phyloP scores from a whole-genome alignment of 2,888 invertebrate genomes.

The Troides oblongomaculatus region DNA sequence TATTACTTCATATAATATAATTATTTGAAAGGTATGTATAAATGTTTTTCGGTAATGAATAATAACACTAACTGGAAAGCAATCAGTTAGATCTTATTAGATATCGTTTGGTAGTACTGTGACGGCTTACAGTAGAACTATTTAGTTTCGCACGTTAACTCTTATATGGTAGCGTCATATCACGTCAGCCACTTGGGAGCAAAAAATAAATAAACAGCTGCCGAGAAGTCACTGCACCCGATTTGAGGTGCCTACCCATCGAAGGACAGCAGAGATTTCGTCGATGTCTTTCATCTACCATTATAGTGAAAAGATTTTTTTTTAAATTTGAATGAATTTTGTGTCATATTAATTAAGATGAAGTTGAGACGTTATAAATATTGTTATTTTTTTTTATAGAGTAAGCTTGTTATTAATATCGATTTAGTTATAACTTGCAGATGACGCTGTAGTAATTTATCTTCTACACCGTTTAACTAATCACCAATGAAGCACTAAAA shows the following conservation, averaged over 20 bases:
- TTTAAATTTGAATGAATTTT: no score
- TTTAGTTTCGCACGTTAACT: slow-evolving; percentile 55
- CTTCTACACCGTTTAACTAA: no score
- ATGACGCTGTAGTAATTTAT: no score
- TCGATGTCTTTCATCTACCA: not conserved
- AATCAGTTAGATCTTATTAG: not conserved
- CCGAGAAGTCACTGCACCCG: slow-evolving; percentile 35
- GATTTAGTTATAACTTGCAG: no score
- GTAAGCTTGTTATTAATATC: no score
- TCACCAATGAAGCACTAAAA: no score
- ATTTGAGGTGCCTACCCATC: slow-evolving; percentile 30
- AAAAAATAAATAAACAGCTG: slow-evolving; percentile 46
- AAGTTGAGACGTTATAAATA: no score
- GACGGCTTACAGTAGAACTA: slow-evolving; percentile 45
- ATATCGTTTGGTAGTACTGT: slow-evolving; percentile 49
- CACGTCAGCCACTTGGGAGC: slow-evolving; percentile 50
- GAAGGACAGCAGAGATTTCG: slow-evolving; percentile 9
- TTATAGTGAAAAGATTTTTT: not conserved
- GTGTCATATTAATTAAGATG: no score
- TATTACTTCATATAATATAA: no score
- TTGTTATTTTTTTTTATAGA: no score
- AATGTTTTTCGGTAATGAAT: not conserved
- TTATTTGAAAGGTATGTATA: no score
- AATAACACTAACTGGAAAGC: not conserved
- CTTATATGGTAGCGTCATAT: slow-evolving; percentile 52